Percentiles rank a stretch among this genome's conserved stretches.
These are phyloP conservation scores for Eurystomus glaucurus DNA, from an alignment of 2,797 vertebrate species.

Conservation along the genomic window DNA sequence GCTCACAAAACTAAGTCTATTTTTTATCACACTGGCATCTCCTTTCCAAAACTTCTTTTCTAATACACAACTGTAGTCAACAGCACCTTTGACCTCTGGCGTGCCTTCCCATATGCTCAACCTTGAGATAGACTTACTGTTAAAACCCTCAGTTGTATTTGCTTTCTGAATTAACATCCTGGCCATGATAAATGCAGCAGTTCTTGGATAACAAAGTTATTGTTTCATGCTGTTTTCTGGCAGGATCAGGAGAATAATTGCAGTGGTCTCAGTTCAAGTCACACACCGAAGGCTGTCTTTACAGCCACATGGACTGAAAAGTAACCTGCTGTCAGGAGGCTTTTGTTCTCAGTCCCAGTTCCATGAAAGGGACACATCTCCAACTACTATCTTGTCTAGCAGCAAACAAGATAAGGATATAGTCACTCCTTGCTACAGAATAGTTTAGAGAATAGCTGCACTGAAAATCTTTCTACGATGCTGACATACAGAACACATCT, in stretches of 20 bases:
- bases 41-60: slow-evolving; percentile 1
- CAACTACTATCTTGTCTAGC: neutral
- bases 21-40: neutral
- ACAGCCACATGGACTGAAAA: neutral
- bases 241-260: neutral
- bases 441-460: neutral
- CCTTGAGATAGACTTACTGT: neutral
- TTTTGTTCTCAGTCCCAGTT: neutral
- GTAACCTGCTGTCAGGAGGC: neutral
- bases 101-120: neutral
- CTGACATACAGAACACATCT: neutral
- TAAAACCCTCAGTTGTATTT: neutral
- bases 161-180: neutral
- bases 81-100: neutral
- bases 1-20: neutral
- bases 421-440: neutral
- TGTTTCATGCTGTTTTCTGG: slow-evolving; percentile 16
- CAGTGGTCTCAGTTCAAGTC: neutral
- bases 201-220: slow-evolving; percentile 18
- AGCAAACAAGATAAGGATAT: neutral
- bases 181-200: neutral
- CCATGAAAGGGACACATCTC: neutral
- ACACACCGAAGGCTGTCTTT: neutral
- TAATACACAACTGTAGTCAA: neutral
- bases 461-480: neutral